Percentiles rank a stretch among this genome's conserved stretches.
These are phyloP conservation scores for Trogon surrucura DNA, from an alignment of 2,113 vertebrate genomes.

Conservation along the genomic window DNA sequence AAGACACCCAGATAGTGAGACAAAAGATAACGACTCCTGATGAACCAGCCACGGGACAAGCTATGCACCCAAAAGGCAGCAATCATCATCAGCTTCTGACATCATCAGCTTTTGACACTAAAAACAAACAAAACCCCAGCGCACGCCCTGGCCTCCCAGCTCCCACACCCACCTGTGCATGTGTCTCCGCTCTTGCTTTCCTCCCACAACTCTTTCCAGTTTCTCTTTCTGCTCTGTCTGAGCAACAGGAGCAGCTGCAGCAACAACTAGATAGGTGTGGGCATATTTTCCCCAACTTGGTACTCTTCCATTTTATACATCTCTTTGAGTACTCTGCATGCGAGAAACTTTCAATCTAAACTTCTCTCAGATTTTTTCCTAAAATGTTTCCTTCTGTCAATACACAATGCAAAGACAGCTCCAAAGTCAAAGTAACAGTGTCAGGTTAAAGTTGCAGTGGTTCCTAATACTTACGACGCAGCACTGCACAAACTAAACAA, in stretches of 20 bases:
- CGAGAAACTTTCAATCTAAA: neutral
- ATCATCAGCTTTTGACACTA: no score
- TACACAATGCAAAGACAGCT: neutral
- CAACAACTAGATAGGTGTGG: neutral
- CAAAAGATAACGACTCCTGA: neutral
- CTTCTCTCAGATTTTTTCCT: neutral
- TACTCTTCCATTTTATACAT: neutral
- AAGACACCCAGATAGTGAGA: neutral
- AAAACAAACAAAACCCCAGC: neutral
- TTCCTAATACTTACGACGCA: neutral
- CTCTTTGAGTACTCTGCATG: neutral
- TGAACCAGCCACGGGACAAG: fast-evolving
- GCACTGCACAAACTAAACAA: neutral
- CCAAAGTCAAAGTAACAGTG: neutral
- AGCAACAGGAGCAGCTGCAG: neutral
- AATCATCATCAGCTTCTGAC: neutral
- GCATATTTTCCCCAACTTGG: neutral
- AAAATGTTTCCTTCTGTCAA: neutral
- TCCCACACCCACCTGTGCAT: neutral
- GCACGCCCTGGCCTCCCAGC: neutral
- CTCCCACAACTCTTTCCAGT: neutral
- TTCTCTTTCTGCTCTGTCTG: neutral
- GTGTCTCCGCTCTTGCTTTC: neutral
- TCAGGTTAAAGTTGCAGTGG: neutral
- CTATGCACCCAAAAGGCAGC: neutral